Evolutionary conservation across 1,140 invertebrate species (phyloP).

Genomic region (Aphis craccivora): DNA sequence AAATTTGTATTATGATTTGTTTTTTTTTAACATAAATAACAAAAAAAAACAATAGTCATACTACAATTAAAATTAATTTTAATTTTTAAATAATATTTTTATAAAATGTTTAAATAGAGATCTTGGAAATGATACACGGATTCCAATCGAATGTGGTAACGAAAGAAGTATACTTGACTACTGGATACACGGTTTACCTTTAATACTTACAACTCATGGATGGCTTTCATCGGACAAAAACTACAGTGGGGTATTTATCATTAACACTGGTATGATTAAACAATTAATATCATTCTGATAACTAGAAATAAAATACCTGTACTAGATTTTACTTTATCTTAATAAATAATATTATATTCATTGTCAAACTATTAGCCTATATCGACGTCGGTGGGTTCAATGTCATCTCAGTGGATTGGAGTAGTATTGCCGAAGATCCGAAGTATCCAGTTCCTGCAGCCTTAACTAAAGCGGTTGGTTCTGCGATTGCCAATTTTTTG

Average conservation of each 20-base stretch:
- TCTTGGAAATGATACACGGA: background rate
- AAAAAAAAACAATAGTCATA: no score
- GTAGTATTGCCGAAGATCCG: conserved; percentile 62
- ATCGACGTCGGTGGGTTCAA: conserved; percentile 67
- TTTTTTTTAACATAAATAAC: no score
- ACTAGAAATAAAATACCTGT: no score
- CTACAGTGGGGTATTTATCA: background rate
- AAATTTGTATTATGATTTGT: no score
- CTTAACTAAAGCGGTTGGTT: conserved; percentile 64
- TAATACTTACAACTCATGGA: conserved; percentile 30
- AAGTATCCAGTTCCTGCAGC: conserved; percentile 63
- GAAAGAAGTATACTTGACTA: background rate
- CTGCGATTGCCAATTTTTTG: conserved; percentile 57
- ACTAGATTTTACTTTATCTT: no score
- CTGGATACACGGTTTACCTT: background rate
- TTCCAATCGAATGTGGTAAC: background rate
- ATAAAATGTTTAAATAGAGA: background rate
- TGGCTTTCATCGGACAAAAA: background rate
- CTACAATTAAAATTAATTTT: no score
- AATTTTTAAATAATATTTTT: no score
- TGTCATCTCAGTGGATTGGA: conserved; percentile 74
- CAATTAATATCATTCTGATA: conserved; percentile 66
- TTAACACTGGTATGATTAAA: conserved; percentile 5
- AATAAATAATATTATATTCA: no score
- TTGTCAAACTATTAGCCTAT: no score